Base-by-base conservation (phyloP, 2,888 invertebrate genomes). In the Luffia ferchaultella region DNA sequence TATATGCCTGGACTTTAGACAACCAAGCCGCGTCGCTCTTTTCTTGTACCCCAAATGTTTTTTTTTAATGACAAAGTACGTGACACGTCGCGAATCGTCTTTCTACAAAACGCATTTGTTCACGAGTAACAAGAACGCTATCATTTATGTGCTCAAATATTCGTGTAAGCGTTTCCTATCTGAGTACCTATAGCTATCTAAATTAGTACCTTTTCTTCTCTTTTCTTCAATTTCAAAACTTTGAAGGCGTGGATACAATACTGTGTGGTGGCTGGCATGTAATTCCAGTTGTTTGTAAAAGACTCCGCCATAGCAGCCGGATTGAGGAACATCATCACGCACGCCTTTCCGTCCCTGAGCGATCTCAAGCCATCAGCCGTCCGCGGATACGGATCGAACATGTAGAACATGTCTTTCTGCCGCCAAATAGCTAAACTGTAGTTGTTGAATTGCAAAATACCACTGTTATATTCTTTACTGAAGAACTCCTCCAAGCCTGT, bases 351-450 rank as follows among this genome's bases (percentile, higher is more conserved):
- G 1, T 85, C 82, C 50, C 85, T 82, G 52, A 84, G 65, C 1
- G 86, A 74, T 19, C 85, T 73, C 52, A 70, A 57, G 0, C 88
- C 90, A 45, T 88, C 86, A 7, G 65, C 73, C 12, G 87, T 86
- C 1, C 90, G 78, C 2, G 88, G 84, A 58, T 90, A 90, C 0
- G 89, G 88, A 69, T 90, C 90, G 54, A 89, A 89, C 18, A 87
- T 72, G 60, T 88, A 90, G 61, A 70, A 88, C 78, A 87, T 87
- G 42, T 88, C 86, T 30, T 84, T 78, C 61, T 90, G 89, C 17
- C 85, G 78, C 90, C 90, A 90, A 12, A 90, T 60, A 0, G 84
- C 89, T 20, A 90, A 53, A n/a, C 77, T 64, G 40, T 77, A 85
- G 52, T 84, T 86, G 55, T 87, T 88, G 50, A 90, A 86, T 58